Percentiles rank a stretch among this genome's conserved stretches.
These are phyloP conservation scores for Carassius gibelio DNA, from an alignment of 2,113 vertebrate species.

Conservation along the genomic window DNA sequence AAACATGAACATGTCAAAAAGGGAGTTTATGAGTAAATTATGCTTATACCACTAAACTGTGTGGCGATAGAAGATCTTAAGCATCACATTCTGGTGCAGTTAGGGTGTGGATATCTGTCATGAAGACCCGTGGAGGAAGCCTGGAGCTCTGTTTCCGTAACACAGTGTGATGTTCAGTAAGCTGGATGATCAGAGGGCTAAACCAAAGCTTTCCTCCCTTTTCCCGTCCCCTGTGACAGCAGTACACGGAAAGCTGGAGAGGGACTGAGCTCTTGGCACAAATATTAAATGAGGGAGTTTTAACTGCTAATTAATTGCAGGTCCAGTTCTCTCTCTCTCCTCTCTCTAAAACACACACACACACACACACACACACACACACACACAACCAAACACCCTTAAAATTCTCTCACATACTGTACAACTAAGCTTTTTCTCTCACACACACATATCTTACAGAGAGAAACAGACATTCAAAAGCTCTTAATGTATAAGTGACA, in stretches of 20 bases:
- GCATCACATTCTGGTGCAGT: slow-evolving; percentile 16
- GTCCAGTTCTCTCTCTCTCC: neutral
- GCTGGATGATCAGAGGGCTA: slow-evolving; percentile 37
- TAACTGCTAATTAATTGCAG: slow-evolving; percentile 48
- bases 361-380: neutral
- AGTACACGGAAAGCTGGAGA: neutral
- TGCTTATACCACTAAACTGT: slow-evolving; percentile 11
- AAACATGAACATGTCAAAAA: slow-evolving; percentile 26
- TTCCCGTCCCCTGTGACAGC: neutral
- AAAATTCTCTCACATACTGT: slow-evolving; percentile 8
- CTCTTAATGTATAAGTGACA: neutral
- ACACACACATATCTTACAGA: neutral
- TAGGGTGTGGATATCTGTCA: slow-evolving; percentile 31
- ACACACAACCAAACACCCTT: neutral
- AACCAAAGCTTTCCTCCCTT: slow-evolving; percentile 23
- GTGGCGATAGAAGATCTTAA: slow-evolving; percentile 34
- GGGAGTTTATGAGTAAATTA: slow-evolving; percentile 3
- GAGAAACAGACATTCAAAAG: slow-evolving; percentile 13
- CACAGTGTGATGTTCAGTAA: slow-evolving; percentile 29
- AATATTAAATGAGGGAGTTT: slow-evolving; percentile 38
- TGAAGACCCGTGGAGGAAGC: slow-evolving; percentile 23
- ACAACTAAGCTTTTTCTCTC: neutral
- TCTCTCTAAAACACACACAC: neutral
- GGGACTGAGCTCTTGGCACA: slow-evolving; percentile 7
- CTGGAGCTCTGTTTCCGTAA: slow-evolving; percentile 36